Conservation (phyloP, 2,113 vertebrate species). For the Ellobius talpinus region DNA sequence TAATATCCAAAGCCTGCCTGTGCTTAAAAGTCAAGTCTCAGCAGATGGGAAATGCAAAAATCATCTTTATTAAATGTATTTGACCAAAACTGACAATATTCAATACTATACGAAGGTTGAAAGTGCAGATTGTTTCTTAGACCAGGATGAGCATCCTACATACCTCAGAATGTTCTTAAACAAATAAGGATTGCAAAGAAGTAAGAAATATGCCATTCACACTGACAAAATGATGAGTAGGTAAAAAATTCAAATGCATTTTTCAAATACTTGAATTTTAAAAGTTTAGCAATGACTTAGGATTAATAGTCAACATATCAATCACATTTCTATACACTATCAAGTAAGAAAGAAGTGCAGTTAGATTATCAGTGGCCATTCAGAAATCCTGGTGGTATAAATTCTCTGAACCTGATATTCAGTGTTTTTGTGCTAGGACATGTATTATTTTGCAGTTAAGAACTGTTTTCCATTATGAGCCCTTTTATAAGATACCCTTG, state of each 20-base stretch:
- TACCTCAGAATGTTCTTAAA: background rate
- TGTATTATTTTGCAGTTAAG: background rate
- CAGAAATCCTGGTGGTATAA: background rate
- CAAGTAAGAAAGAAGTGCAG: background rate
- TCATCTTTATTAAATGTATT: background rate
- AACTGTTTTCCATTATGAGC: background rate
- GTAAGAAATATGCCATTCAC: background rate
- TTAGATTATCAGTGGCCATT: background rate
- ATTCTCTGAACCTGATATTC: background rate
- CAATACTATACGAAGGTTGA: background rate
- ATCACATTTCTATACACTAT: background rate
- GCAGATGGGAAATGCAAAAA: background rate
- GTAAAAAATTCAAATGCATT: slow-evolving; percentile 2
- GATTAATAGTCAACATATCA: background rate
- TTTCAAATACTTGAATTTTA: slow-evolving; percentile 11
- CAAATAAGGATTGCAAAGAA: background rate
- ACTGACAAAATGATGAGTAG: background rate
- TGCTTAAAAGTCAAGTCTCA: background rate
- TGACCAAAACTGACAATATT: background rate
- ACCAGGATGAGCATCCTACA: background rate
- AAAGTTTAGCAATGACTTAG: background rate
- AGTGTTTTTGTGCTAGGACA: background rate
- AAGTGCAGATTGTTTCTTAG: background rate
- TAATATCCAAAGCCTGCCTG: background rate
- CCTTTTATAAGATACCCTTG: background rate